A percentile compares a stretch with the other conserved stretches of the same genome.
Conservation (phyloP, 2,888 invertebrate species). For the Nomada fucata region DNA sequence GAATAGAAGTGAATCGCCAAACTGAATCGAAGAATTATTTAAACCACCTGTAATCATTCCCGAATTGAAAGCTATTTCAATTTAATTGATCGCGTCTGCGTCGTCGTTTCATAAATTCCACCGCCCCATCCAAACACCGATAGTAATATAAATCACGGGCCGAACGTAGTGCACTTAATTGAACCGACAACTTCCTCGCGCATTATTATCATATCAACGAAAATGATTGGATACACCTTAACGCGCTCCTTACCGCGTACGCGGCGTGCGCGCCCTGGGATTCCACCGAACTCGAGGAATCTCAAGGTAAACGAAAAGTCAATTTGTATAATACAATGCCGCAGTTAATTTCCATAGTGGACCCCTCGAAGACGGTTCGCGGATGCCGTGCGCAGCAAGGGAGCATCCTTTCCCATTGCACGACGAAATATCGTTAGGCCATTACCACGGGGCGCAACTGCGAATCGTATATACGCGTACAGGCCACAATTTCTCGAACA, state of each 20-base stretch:
- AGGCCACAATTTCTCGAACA: slow-evolving; percentile 35
- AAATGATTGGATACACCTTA: no score
- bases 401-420: slow-evolving; percentile 29
- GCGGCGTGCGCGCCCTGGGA: not conserved
- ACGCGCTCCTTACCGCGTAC: not conserved
- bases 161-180: no score
- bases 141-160: no score
- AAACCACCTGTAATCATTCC: no score
- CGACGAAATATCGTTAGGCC: slow-evolving; percentile 39
- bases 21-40: no score
- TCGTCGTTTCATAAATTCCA: no score
- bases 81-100: no score
- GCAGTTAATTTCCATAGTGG: slow-evolving; percentile 35
- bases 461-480: slow-evolving; percentile 4
- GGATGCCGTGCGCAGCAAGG: slow-evolving; percentile 19
- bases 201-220: no score
- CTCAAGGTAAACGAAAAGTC: slow-evolving; percentile 3
- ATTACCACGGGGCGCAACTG: slow-evolving; percentile 33
- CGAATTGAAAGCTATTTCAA: no score
- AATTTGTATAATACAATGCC: slow-evolving; percentile 16
- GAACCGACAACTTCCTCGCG: no score
- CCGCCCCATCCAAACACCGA: no score
- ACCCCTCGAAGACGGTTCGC: not conserved
- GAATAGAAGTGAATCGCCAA: no score
- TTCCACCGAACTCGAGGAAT: not conserved